These are phyloP conservation scores for Sialia sialis DNA, from an alignment of 2,113 vertebrate species.

Conservation along the genomic window DNA sequence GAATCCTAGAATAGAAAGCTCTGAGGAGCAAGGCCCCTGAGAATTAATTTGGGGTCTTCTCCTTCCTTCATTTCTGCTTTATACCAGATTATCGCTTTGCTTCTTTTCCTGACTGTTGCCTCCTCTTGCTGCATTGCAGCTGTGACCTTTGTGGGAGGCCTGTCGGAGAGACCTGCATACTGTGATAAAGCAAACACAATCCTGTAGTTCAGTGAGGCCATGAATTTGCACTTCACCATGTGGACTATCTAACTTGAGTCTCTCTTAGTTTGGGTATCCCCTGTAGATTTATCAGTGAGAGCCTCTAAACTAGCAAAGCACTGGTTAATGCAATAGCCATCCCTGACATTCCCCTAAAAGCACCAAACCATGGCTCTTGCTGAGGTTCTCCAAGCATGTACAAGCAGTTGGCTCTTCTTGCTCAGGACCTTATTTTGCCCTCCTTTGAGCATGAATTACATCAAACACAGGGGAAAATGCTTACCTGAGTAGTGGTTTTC, in stretches of 20 bases:
- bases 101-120: not conserved
- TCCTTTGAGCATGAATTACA: not conserved
- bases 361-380: not conserved
- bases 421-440: not conserved
- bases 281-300: not conserved
- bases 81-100: not conserved
- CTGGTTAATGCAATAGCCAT: accelerated
- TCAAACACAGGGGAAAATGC: not conserved
- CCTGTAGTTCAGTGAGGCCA: not conserved
- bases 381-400: not conserved
- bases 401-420: not conserved
- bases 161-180: not conserved
- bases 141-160: not conserved
- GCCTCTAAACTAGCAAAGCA: not conserved
- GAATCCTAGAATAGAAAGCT: not conserved
- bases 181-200: not conserved
- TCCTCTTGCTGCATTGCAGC: not conserved
- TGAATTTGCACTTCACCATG: not conserved
- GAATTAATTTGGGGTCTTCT: not conserved
- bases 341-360: not conserved
- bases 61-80: not conserved
- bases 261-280: not conserved
- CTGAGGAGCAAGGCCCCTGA: not conserved
- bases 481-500: not conserved
- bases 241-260: not conserved